These are phyloP conservation scores for Pseudorasbora parva DNA, from an alignment of 2,113 vertebrate species.

Conservation along the genomic window DNA sequence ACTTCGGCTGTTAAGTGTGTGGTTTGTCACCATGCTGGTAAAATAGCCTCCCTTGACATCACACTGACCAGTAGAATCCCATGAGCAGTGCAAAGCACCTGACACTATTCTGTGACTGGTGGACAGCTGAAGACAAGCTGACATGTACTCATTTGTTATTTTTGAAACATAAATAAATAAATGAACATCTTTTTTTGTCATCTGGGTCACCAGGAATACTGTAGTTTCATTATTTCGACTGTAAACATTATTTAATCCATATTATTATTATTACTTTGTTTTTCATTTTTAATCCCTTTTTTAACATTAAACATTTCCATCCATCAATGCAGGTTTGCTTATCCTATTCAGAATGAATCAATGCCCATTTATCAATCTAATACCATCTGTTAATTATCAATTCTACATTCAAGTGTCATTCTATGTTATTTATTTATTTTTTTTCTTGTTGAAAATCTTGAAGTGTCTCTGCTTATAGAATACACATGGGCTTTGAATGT, in stretches of 20 bases:
- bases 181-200: neutral
- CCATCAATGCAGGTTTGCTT: neutral
- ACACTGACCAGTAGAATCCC: neutral
- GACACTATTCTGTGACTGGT: neutral
- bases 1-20: constrained; percentile 24
- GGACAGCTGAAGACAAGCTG: neutral
- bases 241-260: too few species aligned
- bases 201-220: neutral
- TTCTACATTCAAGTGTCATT: neutral
- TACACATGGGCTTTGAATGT: neutral
- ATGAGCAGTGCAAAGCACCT: neutral
- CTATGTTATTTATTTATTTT: neutral
- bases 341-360: neutral
- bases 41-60: constrained; percentile 25
- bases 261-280: neutral
- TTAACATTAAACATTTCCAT: neutral
- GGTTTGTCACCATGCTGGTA: constrained; percentile 24
- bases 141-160: neutral
- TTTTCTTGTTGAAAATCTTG: neutral
- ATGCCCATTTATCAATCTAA: neutral
- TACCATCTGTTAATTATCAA: neutral
- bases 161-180: neutral
- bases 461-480: neutral
- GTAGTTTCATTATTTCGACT: neutral
- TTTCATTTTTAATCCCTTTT: neutral